Conservation (phyloP, 1,140 invertebrate species). For the Medauroidea extradentata region DNA sequence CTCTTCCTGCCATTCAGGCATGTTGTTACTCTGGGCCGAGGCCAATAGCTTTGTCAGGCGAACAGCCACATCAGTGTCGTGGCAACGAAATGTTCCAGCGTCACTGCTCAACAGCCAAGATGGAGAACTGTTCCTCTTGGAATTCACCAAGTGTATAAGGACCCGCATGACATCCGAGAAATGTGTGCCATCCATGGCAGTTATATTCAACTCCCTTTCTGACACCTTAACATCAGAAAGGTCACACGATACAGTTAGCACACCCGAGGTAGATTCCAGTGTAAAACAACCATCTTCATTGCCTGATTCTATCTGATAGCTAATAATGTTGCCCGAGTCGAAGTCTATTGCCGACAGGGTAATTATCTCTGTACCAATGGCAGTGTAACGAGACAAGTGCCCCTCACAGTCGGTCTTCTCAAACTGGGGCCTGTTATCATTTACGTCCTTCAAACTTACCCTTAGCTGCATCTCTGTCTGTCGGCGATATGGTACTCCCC, state of each 20-base stretch:
- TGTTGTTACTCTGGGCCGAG: slow-evolving; percentile 75
- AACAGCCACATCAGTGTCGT: slow-evolving; percentile 76
- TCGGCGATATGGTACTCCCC: slow-evolving; percentile 84
- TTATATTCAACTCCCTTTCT: slow-evolving; percentile 74
- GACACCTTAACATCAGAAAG: slow-evolving; percentile 65
- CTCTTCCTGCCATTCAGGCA: slow-evolving; percentile 55
- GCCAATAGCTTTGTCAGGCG: slow-evolving; percentile 73
- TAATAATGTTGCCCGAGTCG: slow-evolving; percentile 82
- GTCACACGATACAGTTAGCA: slow-evolving; percentile 64
- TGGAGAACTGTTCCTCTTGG: slow-evolving; percentile 47
- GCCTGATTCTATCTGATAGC: slow-evolving; percentile 79
- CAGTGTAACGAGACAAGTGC: slow-evolving; percentile 68
- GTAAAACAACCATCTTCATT: slow-evolving; percentile 90
- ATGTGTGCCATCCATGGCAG: slow-evolving; percentile 88
- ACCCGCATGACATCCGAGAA: slow-evolving; percentile 79
- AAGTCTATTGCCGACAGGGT: slow-evolving; percentile 92
- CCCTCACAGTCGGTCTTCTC: slow-evolving; percentile 79
- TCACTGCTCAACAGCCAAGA: slow-evolving; percentile 42
- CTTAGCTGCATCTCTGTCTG: slow-evolving; percentile 84
- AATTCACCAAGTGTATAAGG: slow-evolving; percentile 64
- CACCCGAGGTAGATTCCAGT: slow-evolving; percentile 75
- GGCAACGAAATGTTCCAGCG: slow-evolving; percentile 68
- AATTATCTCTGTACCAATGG: slow-evolving; percentile 77
- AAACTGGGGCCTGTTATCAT: slow-evolving; percentile 90
- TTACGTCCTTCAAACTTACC: slow-evolving; percentile 78